Evolutionary conservation across 2,888 invertebrate species (phyloP).

Genomic region (Antitype chi): DNA sequence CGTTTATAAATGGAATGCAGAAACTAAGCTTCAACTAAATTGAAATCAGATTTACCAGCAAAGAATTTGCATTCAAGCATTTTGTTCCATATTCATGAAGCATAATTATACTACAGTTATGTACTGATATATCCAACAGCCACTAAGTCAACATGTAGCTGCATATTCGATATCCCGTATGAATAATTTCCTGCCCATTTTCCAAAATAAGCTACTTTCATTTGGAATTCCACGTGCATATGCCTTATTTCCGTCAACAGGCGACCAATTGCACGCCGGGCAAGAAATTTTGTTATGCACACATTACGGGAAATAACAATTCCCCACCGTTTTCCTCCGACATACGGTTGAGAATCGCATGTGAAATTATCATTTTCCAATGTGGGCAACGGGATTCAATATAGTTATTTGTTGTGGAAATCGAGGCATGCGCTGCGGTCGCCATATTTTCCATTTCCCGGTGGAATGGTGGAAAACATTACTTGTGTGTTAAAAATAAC

Average conservation of each 20-base stretch:
- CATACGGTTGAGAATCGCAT: slow-evolving; percentile 57
- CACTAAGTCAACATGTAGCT: slow-evolving; percentile 43
- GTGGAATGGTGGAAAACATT: slow-evolving; percentile 61
- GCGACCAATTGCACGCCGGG: slow-evolving; percentile 65
- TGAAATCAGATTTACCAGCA: slow-evolving; percentile 7
- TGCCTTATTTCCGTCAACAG: slow-evolving; percentile 75
- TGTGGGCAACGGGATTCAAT: slow-evolving; percentile 63
- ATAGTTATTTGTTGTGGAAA: slow-evolving; percentile 73
- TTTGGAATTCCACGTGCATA: slow-evolving; percentile 70
- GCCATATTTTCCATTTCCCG: slow-evolving; percentile 75
- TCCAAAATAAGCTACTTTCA: slow-evolving; percentile 65
- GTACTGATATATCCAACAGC: slow-evolving; percentile 10
- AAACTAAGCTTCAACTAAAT: slow-evolving; percentile 16
- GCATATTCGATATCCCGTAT: slow-evolving; percentile 53
- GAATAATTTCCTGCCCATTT: slow-evolving; percentile 62
- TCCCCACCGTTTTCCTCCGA: slow-evolving; percentile 38
- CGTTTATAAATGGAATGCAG: neutral
- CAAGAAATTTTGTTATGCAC: slow-evolving; percentile 64
- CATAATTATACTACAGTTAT: slow-evolving; percentile 19
- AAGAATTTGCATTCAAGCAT: slow-evolving; percentile 27
- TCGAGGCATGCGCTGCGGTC: slow-evolving; percentile 67
- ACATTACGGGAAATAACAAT: slow-evolving; percentile 28
- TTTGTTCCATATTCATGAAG: slow-evolving; percentile 25
- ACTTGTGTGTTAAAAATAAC: slow-evolving; percentile 65
- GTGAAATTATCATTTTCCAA: slow-evolving; percentile 48